Evolutionary conservation across 2,888 invertebrate genomes (phyloP).

Genomic region (Drosophila acutilabella): DNA sequence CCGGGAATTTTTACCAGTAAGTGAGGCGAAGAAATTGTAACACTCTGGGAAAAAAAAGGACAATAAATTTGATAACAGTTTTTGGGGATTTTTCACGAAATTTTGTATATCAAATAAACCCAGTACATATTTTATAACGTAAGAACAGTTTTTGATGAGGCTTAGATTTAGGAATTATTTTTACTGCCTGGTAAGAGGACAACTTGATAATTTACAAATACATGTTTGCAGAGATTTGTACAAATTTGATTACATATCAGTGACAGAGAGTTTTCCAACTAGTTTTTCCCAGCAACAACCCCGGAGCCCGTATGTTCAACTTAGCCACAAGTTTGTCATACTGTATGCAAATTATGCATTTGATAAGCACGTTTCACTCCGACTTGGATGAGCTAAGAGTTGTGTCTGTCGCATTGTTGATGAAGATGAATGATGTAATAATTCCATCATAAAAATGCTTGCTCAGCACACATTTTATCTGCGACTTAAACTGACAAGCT

Average conservation of each 20-base stretch:
- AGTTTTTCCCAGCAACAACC: conserved; percentile 59
- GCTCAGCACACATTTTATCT: conserved; percentile 54
- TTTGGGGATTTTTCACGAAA: no score
- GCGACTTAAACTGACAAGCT: conserved; percentile 60
- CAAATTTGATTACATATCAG: conserved; percentile 66
- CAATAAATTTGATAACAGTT: no score
- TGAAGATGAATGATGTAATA: conserved; percentile 81
- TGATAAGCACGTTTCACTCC: conserved; percentile 64
- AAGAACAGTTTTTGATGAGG: no score
- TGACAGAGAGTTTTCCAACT: conserved; percentile 24
- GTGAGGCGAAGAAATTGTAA: conserved; percentile 40
- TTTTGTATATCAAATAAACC: no score
- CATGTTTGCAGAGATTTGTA: conserved; percentile 35
- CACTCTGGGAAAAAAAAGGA: conserved; percentile 6
- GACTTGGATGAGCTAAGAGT: neutral
- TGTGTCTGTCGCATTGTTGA: conserved; percentile 47
- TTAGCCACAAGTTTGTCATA: conserved; percentile 36
- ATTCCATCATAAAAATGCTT: conserved; percentile 77
- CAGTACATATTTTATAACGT: no score
- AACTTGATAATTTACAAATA: conserved; percentile 36
- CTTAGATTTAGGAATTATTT: no score
- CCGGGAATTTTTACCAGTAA: conserved; percentile 18
- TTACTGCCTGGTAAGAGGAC: neutral
- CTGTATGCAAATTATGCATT: conserved; percentile 49
- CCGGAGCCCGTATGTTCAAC: conserved; percentile 59